These are phyloP conservation scores for Gulo gulo DNA, from an alignment of 2,113 vertebrate species.

Conservation along the genomic window DNA sequence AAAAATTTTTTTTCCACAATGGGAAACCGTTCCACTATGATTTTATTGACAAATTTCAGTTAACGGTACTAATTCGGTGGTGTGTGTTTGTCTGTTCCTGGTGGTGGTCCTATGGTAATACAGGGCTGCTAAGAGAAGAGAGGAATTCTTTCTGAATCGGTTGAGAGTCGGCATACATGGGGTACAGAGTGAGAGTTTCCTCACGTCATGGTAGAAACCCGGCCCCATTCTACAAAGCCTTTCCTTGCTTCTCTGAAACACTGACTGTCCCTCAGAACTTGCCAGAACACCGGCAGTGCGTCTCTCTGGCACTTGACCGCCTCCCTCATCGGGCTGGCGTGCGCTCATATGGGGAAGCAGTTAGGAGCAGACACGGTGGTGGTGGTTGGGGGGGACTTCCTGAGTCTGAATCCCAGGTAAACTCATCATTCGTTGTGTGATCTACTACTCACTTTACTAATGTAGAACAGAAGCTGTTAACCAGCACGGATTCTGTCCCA, in stretches of 20 bases:
- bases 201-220: rapidly evolving
- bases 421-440: neutral
- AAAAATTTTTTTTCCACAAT: neutral
- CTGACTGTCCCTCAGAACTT: neutral
- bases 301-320: no score
- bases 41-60: no score
- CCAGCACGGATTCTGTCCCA: rapidly evolving
- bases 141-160: neutral
- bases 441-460: neutral
- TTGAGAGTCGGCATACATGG: neutral
- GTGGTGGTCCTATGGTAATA: neutral
- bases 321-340: rapidly evolving
- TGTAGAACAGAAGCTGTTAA: neutral
- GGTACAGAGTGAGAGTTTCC: neutral
- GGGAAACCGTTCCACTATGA: neutral
- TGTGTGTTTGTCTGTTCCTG: neutral
- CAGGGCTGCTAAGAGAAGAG: no score
- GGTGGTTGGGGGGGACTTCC: neutral
- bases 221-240: no score
- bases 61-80: neutral
- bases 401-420: neutral
- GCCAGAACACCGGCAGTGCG: neutral
- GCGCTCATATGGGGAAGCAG: neutral
- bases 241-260: neutral
- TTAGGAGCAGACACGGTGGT: neutral